Evolutionary conservation across 2,888 invertebrate genomes (phyloP).

Genomic region (Antheraea assamensis): DNA sequence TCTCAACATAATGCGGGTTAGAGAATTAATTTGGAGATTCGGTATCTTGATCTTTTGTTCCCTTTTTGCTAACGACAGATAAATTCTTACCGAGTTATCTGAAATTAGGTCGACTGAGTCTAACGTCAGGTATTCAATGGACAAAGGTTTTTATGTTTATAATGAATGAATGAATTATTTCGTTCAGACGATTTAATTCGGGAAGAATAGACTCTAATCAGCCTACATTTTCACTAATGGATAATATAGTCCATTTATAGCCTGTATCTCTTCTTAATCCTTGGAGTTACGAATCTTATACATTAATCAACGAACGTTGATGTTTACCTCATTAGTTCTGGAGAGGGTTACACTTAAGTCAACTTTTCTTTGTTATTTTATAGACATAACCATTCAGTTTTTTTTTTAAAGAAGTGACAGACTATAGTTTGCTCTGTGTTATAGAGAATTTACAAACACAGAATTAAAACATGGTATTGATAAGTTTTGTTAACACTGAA

Average conservation of each 20-base stretch:
- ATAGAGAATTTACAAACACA: background rate
- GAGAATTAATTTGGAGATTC: constrained; percentile 52
- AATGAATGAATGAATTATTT: background rate
- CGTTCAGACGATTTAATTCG: background rate
- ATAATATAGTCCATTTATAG: background rate
- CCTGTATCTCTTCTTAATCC: background rate
- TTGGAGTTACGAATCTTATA: background rate
- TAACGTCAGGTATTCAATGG: constrained; percentile 1
- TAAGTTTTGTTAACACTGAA: background rate
- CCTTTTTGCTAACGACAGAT: constrained; percentile 64
- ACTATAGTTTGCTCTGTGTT: background rate
- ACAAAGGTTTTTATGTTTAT: background rate
- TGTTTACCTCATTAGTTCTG: background rate
- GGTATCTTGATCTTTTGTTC: constrained; percentile 55
- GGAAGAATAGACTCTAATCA: background rate
- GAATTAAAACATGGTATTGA: background rate
- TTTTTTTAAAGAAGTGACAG: background rate
- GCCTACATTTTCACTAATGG: background rate
- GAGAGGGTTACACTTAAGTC: too few species aligned
- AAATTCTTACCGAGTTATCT: constrained; percentile 57
- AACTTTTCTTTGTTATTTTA: too few species aligned
- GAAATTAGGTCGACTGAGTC: constrained; percentile 42
- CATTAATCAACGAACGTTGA: background rate
- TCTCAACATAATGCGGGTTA: constrained; percentile 52
- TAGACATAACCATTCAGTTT: background rate